These are phyloP conservation scores for Nemotelus pantherinus DNA, from an alignment of 2,888 invertebrate genomes.

Conservation along the genomic window DNA sequence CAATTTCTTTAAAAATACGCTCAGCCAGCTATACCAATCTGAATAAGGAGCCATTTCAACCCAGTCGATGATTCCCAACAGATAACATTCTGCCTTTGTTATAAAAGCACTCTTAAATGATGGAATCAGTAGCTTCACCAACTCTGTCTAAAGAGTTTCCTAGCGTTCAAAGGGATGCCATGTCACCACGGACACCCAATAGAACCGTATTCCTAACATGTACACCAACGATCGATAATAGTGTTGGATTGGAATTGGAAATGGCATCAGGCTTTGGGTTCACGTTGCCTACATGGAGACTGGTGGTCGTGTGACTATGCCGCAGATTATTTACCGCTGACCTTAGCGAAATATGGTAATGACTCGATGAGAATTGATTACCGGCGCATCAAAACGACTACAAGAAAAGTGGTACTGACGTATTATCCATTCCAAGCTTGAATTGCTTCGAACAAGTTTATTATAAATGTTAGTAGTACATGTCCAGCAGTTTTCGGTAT, in stretches of 20 bases:
- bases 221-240: neutral
- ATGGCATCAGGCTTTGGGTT: constrained; percentile 33
- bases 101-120: no score
- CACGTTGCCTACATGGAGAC: neutral
- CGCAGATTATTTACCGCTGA: constrained; percentile 2
- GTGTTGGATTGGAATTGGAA: constrained; percentile 13
- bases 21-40: no score
- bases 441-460: constrained; percentile 16
- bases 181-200: neutral
- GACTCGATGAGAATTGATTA: constrained; percentile 6
- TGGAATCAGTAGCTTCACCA: no score
- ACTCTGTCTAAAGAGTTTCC: neutral
- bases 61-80: no score
- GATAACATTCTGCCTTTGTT: no score
- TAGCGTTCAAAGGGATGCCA: constrained; percentile 12
- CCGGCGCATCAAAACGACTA: constrained; percentile 36
- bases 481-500: constrained; percentile 1
- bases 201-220: neutral
- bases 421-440: constrained; percentile 25
- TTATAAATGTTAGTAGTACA: constrained; percentile 31
- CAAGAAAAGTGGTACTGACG: constrained; percentile 9
- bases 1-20: no score
- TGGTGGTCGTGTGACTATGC: neutral
- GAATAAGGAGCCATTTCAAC: no score
- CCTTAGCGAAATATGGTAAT: constrained; percentile 29